Evolutionary conservation across 2,888 invertebrate species (phyloP).

Genomic region (Cataglyphis albicans): DNA sequence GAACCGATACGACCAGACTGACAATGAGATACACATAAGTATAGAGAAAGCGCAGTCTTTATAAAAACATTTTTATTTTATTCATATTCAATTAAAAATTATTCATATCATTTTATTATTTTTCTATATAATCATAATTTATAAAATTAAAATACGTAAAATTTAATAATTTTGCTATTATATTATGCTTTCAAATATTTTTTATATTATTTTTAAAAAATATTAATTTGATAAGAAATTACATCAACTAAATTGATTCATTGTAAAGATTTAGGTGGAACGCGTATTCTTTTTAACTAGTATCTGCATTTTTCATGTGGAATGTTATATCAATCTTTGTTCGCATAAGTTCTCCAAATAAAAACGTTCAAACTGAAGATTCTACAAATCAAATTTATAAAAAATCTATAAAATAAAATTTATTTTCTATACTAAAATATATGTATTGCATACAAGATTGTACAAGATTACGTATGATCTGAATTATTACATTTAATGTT

Average conservation of each 20-base stretch:
- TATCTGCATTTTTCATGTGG: not conserved
- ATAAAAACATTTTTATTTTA: not conserved
- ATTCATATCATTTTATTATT: not conserved
- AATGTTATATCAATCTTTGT: conserved; percentile 27
- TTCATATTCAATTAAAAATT: not conserved
- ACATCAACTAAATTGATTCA: conserved; percentile 10
- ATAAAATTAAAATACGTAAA: conserved; percentile 9
- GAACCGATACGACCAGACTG: not conserved
- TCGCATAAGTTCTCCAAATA: conserved; percentile 18
- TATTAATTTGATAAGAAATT: not conserved
- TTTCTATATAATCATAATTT: not conserved
- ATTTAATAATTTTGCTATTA: not conserved
- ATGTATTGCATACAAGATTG: not conserved
- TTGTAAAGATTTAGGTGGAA: conserved; percentile 22
- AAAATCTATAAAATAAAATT: conserved; percentile 3
- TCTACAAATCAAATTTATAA: not conserved
- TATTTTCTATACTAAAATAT: not conserved
- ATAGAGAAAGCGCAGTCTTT: not conserved
- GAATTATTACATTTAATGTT: not conserved
- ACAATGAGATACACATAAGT: not conserved
- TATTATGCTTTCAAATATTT: not conserved
- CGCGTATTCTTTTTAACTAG: conserved; percentile 11
- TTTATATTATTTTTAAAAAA: not conserved
- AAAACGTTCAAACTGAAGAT: not conserved
- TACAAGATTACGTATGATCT: not conserved